A percentile compares a stretch with the other conserved stretches of the same genome.
phyloP scores from a whole-genome alignment of 2,888 invertebrate genomes.

The Cosmopolites sordidus region DNA sequence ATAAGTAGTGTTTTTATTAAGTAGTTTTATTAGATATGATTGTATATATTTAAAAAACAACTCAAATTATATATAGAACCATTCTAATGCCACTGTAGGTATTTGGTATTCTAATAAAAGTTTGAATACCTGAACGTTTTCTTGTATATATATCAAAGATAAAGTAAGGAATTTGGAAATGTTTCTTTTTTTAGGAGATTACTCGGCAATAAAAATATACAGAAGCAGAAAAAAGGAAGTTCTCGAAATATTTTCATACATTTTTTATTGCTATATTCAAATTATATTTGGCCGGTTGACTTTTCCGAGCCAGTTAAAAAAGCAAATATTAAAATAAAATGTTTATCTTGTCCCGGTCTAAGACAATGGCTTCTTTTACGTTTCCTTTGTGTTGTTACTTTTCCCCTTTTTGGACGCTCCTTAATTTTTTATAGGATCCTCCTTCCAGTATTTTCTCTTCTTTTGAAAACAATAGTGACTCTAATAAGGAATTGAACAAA shows the following conservation, averaged over 20 bases:
- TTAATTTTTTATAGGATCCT: neutral
- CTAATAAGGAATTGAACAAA: neutral
- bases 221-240: conserved; percentile 4
- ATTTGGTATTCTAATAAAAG: too few species aligned
- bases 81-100: too few species aligned
- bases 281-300: conserved; percentile 16
- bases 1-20: too few species aligned
- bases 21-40: too few species aligned
- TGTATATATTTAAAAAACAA: too few species aligned
- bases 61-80: too few species aligned
- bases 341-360: conserved; percentile 11
- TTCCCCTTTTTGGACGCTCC: neutral
- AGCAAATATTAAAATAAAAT: conserved; percentile 19
- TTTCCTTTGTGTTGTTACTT: conserved; percentile 6
- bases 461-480: neutral
- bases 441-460: neutral
- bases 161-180: too few species aligned
- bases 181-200: too few species aligned
- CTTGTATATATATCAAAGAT: too few species aligned
- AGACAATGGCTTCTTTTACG: conserved; percentile 10
- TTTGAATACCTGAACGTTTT: too few species aligned
- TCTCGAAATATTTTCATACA: conserved; percentile 11
- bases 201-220: conserved; percentile 3
- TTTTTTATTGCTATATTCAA: conserved; percentile 12
- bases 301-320: conserved; percentile 13